phyloP scores from a whole-genome alignment of 2,797 vertebrate genomes.

The Anolis apletophallus region DNA sequence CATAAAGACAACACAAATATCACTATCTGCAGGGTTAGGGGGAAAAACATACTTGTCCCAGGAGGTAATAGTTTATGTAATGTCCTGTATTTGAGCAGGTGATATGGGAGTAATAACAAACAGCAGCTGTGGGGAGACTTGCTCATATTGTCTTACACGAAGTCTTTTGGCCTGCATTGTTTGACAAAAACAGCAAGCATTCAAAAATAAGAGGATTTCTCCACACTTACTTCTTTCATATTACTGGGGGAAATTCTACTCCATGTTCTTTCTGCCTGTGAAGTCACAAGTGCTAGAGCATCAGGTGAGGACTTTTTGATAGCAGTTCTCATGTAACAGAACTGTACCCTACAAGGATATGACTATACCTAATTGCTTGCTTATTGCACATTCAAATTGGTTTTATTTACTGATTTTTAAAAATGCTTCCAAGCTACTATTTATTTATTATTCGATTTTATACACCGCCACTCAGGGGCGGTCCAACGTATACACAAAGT shows the following conservation, averaged over 20 bases:
- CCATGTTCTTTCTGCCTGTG: neutral
- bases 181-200: neutral
- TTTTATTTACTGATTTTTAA: neutral
- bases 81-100: neutral
- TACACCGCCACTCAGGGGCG: no score
- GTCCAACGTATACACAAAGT: no score
- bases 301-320: no score
- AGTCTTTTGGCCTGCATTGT: neutral
- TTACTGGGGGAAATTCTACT: neutral
- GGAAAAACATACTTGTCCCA: accelerated
- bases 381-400: neutral
- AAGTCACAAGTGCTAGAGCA: neutral
- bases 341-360: no score
- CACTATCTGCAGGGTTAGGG: neutral
- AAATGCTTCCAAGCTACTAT: neutral
- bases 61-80: neutral
- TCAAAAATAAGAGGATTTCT: neutral
- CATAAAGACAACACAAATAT: neutral
- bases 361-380: neutral
- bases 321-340: neutral
- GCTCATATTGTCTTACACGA: neutral
- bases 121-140: constrained; percentile 1
- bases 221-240: neutral
- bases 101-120: neutral
- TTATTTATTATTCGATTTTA: no score